Percentiles rank a stretch among this genome's conserved stretches.
These are phyloP conservation scores for Hylaeus volcanicus DNA, from an alignment of 1,140 invertebrate species.

Conservation along the genomic window DNA sequence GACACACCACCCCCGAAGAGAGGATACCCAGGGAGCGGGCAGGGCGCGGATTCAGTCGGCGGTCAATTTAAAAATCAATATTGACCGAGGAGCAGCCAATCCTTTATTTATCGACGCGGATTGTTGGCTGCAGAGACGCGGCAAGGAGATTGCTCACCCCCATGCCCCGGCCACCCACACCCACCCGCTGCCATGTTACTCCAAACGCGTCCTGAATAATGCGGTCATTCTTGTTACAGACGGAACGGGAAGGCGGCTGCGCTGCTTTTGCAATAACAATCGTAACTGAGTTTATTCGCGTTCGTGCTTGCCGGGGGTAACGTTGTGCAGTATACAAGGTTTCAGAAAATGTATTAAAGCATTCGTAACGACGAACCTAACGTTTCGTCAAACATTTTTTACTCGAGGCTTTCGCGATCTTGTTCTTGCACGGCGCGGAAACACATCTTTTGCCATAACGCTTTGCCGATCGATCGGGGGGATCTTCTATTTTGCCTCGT, in stretches of 20 bases:
- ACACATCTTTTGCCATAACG: no score
- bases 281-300: conserved; percentile 13
- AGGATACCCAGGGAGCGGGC: neutral
- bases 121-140: conserved; percentile 73
- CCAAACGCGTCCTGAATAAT: conserved; percentile 76
- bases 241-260: conserved; percentile 26
- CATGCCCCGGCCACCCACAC: conserved; percentile 15
- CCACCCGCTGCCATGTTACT: conserved; percentile 68
- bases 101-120: conserved; percentile 80
- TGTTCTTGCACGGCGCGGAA: no score
- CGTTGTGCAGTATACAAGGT: neutral
- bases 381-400: no score
- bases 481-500: no score
- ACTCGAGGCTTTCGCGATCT: no score
- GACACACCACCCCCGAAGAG: conserved; percentile 15
- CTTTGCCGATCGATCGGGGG: no score
- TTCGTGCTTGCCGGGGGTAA: neutral
- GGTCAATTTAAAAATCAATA: conserved; percentile 82
- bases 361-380: no score
- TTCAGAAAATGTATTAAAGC: no score
- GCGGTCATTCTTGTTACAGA: conserved; percentile 70
- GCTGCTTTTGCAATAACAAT: conserved; percentile 49
- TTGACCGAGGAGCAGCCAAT: conserved; percentile 79
- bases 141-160: conserved; percentile 66
- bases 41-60: conserved; percentile 74